Conservation (phyloP, 2,888 invertebrate species). For the Elysia crispata region DNA sequence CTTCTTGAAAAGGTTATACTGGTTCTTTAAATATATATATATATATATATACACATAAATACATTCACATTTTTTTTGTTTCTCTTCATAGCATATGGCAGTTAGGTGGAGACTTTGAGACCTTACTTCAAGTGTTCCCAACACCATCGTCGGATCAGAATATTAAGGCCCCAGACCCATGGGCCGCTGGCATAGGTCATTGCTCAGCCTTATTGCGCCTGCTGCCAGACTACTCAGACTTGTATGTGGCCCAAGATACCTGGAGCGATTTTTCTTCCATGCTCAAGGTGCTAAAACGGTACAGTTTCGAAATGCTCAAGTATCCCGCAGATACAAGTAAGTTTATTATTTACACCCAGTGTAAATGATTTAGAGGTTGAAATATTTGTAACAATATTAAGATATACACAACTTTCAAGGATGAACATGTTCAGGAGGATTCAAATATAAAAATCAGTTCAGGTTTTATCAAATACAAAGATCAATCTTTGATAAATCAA, state of each 20-base stretch:
- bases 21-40: neutral
- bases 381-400: no score
- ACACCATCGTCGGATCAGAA: neutral
- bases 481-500: no score
- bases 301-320: constrained; percentile 81
- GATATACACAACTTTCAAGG: no score
- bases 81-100: constrained; percentile 60
- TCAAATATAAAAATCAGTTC: no score
- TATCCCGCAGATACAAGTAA: constrained; percentile 16
- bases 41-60: no score
- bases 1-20: neutral
- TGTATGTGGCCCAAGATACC: constrained; percentile 89
- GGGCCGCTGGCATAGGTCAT: constrained; percentile 44
- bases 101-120: constrained; percentile 83
- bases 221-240: constrained; percentile 80
- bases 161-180: neutral
- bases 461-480: no score
- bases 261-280: constrained; percentile 89
- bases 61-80: neutral
- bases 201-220: constrained; percentile 85
- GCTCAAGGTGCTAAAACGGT: constrained; percentile 90
- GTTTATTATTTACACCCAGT: neutral
- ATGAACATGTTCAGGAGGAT: no score
- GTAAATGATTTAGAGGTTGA: no score
- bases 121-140: constrained; percentile 80